Conservation (phyloP, 2,888 invertebrate species). For the Cheilosia pagana region DNA sequence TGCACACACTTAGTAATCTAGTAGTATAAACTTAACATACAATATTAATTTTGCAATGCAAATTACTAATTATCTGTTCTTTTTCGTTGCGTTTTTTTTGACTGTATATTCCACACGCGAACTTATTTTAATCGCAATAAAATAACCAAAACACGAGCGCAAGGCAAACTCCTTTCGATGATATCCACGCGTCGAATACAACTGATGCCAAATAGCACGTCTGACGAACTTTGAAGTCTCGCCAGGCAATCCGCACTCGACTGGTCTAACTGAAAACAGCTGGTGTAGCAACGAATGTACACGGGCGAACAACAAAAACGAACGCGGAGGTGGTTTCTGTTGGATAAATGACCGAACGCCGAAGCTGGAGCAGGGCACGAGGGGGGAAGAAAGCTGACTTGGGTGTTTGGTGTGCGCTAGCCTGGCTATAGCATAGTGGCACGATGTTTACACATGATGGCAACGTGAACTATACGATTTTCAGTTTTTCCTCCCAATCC, state of each 20-base stretch:
- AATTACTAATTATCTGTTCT: background rate
- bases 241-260: constrained; percentile 40
- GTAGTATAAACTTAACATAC: constrained; percentile 32
- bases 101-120: constrained; percentile 27
- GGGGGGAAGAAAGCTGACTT: constrained; percentile 38
- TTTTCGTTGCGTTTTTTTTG: background rate
- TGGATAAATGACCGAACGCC: constrained; percentile 42
- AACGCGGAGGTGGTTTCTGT: constrained; percentile 33
- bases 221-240: constrained; percentile 67
- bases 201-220: constrained; percentile 64
- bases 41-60: constrained; percentile 18
- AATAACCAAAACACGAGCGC: constrained; percentile 31
- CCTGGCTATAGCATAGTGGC: constrained; percentile 16
- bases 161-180: constrained; percentile 55
- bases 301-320: constrained; percentile 9
- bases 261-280: constrained; percentile 65
- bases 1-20: constrained; percentile 51
- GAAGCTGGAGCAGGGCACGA: constrained; percentile 12
- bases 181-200: constrained; percentile 64
- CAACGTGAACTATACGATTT: constrained; percentile 30
- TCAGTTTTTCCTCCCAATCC: constrained; percentile 6
- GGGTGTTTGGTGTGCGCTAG: constrained; percentile 5
- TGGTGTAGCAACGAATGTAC: constrained; percentile 28
- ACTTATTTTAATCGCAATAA: constrained; percentile 21
- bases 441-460: constrained; percentile 60